A percentile compares a stretch with the other conserved stretches of the same genome.
Evolutionary conservation across 37 sponge, comb jelly and placozoan species (phyloP).

Genomic region (Cladorhizidae sp.): DNA sequence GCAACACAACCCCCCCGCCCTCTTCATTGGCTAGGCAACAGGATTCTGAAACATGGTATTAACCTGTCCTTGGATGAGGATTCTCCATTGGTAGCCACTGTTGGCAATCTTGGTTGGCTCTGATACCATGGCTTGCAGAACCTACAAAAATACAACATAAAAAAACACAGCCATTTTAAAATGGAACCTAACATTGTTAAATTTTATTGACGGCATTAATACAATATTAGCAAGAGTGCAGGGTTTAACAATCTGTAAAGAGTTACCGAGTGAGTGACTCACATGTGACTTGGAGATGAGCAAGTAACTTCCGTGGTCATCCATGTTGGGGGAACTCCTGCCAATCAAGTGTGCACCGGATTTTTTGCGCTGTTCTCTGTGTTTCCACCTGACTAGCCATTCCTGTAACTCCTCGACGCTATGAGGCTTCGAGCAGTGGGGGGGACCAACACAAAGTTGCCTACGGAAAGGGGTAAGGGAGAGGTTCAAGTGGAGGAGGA

Average conservation of each 20-base stretch:
- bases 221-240: neutral
- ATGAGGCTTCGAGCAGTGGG: conserved; percentile 22
- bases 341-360: neutral
- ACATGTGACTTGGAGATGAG: neutral
- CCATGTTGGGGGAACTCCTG: neutral
- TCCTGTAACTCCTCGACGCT: conserved; percentile 29
- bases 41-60: too few species aligned
- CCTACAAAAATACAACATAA: neutral
- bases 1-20: too few species aligned
- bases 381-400: conserved; percentile 32
- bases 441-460: neutral
- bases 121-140: neutral
- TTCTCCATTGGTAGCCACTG: neutral
- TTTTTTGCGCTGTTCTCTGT: conserved; percentile 6
- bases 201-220: too few species aligned
- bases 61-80: conserved; percentile 25
- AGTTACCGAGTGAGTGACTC: neutral
- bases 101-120: neutral
- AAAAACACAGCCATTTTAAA: too few species aligned
- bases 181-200: too few species aligned
- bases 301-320: neutral
- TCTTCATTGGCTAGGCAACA: too few species aligned
- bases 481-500: too few species aligned
- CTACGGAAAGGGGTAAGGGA: too few species aligned
- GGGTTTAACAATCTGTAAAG: neutral